A percentile compares a stretch with the other conserved stretches of the same genome.
These are phyloP conservation scores for Drosophila auraria DNA, from an alignment of 1,140 invertebrate genomes.

Conservation along the genomic window DNA sequence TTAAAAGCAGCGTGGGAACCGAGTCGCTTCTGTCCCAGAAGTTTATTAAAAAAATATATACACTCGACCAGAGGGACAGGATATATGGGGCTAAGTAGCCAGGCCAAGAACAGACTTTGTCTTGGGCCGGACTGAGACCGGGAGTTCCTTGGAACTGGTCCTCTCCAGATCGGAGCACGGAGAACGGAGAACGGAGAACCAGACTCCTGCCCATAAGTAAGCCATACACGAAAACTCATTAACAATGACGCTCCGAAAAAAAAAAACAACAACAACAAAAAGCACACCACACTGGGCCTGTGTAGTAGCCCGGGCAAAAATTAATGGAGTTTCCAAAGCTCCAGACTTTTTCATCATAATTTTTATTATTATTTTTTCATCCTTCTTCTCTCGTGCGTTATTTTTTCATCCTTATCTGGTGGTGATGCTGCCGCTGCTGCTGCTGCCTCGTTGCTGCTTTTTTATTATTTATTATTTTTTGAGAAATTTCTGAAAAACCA, in stretches of 20 bases:
- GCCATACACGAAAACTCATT: slow-evolving; percentile 84
- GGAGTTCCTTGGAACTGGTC: slow-evolving; percentile 78
- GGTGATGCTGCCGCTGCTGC: slow-evolving; percentile 26
- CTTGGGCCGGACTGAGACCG: slow-evolving; percentile 37
- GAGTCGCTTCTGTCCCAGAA: slow-evolving; percentile 57
- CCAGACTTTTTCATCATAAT: slow-evolving; percentile 78
- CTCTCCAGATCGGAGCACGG: background rate
- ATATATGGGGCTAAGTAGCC: slow-evolving; percentile 41
- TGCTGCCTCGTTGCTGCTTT: slow-evolving; percentile 38
- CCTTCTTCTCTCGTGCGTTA: slow-evolving; percentile 38
- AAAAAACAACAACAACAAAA: slow-evolving; percentile 35
- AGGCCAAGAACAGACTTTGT: slow-evolving; percentile 57
- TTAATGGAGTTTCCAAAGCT: slow-evolving; percentile 77
- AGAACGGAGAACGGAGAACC: slow-evolving; percentile 5
- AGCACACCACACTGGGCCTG: slow-evolving; percentile 21
- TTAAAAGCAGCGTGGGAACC: slow-evolving; percentile 78
- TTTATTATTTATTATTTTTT: slow-evolving; percentile 77
- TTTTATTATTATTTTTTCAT: slow-evolving; percentile 64
- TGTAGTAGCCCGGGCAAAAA: slow-evolving; percentile 62
- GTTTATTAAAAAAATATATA: slow-evolving; percentile 70
- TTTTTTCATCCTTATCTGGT: slow-evolving; percentile 46
- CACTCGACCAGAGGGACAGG: slow-evolving; percentile 9
- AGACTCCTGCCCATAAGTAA: slow-evolving; percentile 66
- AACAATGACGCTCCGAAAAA: slow-evolving; percentile 76
- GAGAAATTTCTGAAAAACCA: slow-evolving; percentile 61